Evolutionary conservation across 2,888 invertebrate species (phyloP).

Genomic region (Megamerina dolium): DNA sequence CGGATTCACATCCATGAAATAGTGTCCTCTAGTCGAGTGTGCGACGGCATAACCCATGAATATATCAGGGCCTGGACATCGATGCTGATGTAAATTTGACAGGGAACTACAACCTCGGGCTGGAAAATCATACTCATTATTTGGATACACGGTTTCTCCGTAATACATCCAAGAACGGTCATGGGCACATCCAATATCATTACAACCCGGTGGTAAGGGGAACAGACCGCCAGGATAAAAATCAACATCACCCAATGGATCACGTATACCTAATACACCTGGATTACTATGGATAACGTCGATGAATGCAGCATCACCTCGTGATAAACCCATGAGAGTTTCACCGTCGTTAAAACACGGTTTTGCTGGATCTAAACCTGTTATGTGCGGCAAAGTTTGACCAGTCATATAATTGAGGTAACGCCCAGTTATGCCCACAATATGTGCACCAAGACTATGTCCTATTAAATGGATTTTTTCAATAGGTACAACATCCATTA

Average conservation of each 20-base stretch:
- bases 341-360: conserved; percentile 40
- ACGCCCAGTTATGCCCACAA: conserved; percentile 34
- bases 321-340: conserved; percentile 28
- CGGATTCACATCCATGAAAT: conserved; percentile 28
- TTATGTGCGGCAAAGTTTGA: conserved; percentile 32
- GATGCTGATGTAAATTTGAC: conserved; percentile 16
- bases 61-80: conserved; percentile 20
- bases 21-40: conserved; percentile 26
- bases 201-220: conserved; percentile 33
- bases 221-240: conserved; percentile 36
- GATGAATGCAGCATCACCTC: conserved; percentile 39
- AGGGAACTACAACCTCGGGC: conserved; percentile 30
- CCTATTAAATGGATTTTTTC: conserved; percentile 37
- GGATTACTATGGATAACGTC: conserved; percentile 41
- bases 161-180: conserved; percentile 33
- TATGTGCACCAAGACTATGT: conserved; percentile 44
- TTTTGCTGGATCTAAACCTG: conserved; percentile 44
- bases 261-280: conserved; percentile 31
- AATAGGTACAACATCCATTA: conserved; percentile 25
- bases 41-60: conserved; percentile 32
- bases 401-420: conserved; percentile 29
- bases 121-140: conserved; percentile 33
- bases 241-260: conserved; percentile 36
- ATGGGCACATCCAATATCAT: conserved; percentile 31
- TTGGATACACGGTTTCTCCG: conserved; percentile 35